Evolutionary conservation across 2,888 invertebrate species (phyloP), one percentile per base, ranked within the genome.

Genomic region (Psococerastis gibbosa): DNA sequence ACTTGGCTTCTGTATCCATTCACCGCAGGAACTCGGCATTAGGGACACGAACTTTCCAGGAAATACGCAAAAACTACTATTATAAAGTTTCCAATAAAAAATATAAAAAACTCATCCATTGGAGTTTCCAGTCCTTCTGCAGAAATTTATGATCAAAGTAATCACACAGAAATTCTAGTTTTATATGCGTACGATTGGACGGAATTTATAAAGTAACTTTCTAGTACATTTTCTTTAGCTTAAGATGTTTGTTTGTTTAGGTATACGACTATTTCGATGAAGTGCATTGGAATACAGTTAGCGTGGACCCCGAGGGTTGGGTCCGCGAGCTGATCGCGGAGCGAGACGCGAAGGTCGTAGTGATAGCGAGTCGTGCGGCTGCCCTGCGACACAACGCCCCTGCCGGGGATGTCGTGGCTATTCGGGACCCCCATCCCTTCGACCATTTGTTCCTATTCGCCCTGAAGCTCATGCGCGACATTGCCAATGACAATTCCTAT

Each of bases 181-280:
- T n/a, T n/a, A n/a, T n/a, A n/a, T n/a, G n/a, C n/a, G n/a, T n/a
- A n/a, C n/a, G n/a, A n/a, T n/a, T n/a, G n/a, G n/a, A n/a, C n/a
- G n/a, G n/a, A n/a, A n/a, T n/a, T n/a, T n/a, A n/a, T n/a, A n/a
- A n/a, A n/a, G n/a, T n/a, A n/a, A n/a, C n/a, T n/a, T n/a, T n/a
- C n/a, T n/a, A n/a, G n/a, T n/a, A n/a, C n/a, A n/a, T n/a, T n/a
- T n/a, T n/a, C n/a, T n/a, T n/a, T n/a, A n/a, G n/a, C n/a, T n/a
- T n/a, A n/a, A n/a, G n/a, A n/a, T n/a, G n/a, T n/a, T n/a, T n/a
- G n/a, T 32, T 31, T 42, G 47, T 50, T 13, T 47, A 55, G 54
- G 54, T 55, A 17, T 50, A 51, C 44, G 56, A 56, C 48, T 49
- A 52, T 33, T 53, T 49, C 45, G 55, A 56, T 43, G 42, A 48